A percentile compares a stretch with the other conserved stretches of the same genome.
phyloP scores from a whole-genome alignment of 2,113 vertebrate species.

The Strix uralensis region DNA sequence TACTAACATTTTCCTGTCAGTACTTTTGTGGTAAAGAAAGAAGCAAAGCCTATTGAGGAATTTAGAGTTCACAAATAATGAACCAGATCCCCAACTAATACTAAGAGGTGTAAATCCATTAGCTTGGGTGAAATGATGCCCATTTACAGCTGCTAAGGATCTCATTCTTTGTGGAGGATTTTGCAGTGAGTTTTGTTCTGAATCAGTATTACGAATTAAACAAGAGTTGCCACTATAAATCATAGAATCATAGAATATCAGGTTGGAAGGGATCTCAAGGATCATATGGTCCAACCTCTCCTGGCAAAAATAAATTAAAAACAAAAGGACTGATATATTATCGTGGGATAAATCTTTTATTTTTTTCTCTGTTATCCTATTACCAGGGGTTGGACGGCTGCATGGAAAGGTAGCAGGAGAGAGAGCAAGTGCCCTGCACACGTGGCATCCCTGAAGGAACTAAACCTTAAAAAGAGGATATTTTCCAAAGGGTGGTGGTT shows the following conservation, averaged over 20 bases:
- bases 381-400: not conserved
- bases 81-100: not conserved
- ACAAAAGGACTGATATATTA: not conserved
- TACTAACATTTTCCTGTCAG: not conserved
- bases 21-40: not conserved
- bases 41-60: not conserved
- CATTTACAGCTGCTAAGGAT: not conserved
- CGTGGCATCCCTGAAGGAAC: not conserved
- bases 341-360: not conserved
- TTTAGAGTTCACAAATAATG: not conserved
- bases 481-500: not conserved
- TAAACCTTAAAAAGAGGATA: not conserved
- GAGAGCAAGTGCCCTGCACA: not conserved
- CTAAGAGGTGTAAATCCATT: not conserved
- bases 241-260: no score
- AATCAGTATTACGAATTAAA: not conserved
- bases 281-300: no score
- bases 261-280: no score
- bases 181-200: not conserved
- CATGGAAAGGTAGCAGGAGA: not conserved
- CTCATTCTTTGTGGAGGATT: not conserved
- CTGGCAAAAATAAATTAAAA: not conserved
- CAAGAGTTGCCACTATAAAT: not conserved
- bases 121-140: not conserved
- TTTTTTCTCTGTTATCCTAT: not conserved